Base-by-base conservation (phyloP, 1,140 invertebrate species). In the Rhysida immarginata region DNA sequence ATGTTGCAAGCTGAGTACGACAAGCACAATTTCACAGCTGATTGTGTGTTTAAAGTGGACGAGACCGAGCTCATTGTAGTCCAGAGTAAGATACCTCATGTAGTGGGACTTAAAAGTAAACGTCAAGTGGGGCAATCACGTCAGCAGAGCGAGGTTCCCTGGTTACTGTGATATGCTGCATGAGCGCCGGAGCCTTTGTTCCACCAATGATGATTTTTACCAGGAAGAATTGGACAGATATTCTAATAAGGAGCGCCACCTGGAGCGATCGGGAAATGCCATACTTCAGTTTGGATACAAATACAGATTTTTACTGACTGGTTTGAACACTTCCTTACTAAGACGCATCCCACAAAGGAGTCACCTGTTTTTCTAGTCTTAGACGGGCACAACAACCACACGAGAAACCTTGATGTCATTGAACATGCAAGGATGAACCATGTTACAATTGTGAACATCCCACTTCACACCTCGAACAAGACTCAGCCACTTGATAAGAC, bases 11-110 rank as follows among this genome's bases (percentile, higher is more conserved):
- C 43, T 20, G 35, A 49, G 11, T n/a, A 50, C 43, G 2, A 48
- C n/a, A 49, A 54, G 14, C n/a, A 63, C 25, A 18, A 56, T 1
- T 59, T 60, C 29, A 27, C 16, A 52, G 8, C 27, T 48, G 20
- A 14, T 50, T 23, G 58, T 65, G 35, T 63, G 5, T 48, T 8
- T 46, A 63, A 63, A 53, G 25, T 60, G 16, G 64, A 65, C 54
- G 69, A 75, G 60, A 74, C 67, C 8, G 68, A 67, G 1, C 58
- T 68, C 23, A 74, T 68, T 1, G 74, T 72, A 16, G 73, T 75
- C 2, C 68, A 71, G 51, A 69, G 20, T 42, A 66, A 26, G 64
- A 66, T 49, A 13, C 20, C 46, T 55, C 20, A 45, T 56, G 62
- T 27, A 54, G 64, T 49, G 58, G 57, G 14, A 27, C 1, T 18